These are phyloP conservation scores for Pissodes strobi DNA, from an alignment of 1,140 invertebrate species.

Conservation along the genomic window DNA sequence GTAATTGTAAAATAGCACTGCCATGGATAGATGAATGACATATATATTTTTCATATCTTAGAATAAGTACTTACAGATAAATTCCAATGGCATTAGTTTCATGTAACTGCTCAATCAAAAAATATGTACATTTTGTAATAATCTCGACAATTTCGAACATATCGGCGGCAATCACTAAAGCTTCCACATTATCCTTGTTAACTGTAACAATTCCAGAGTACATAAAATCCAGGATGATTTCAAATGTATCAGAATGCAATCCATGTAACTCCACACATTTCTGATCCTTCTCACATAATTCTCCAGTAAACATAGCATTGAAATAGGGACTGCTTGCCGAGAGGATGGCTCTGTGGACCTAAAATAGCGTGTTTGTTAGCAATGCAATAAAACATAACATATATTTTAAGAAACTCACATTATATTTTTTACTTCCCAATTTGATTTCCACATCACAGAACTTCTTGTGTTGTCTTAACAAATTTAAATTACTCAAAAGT, in stretches of 20 bases:
- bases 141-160: conserved; percentile 90
- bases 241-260: conserved; percentile 73
- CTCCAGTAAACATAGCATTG: conserved; percentile 91
- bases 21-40: too few species aligned
- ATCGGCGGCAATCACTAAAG: conserved; percentile 86
- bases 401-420: conserved; percentile 59
- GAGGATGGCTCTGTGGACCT: conserved; percentile 88
- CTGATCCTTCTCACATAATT: conserved; percentile 79
- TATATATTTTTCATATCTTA: too few species aligned
- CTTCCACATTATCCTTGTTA: conserved; percentile 82
- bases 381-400: too few species aligned
- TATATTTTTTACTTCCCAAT: conserved; percentile 66
- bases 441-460: conserved; percentile 83
- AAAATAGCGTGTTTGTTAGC: too few species aligned
- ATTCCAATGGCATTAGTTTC: conserved; percentile 89
- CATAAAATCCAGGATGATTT: conserved; percentile 82
- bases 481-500: conserved; percentile 72
- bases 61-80: conserved; percentile 69
- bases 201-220: conserved; percentile 76
- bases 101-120: conserved; percentile 86
- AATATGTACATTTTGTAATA: conserved; percentile 84
- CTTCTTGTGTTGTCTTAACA: conserved; percentile 68
- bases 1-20: too few species aligned
- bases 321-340: conserved; percentile 94
- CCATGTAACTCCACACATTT: conserved; percentile 77